Percentiles rank a stretch among this genome's conserved stretches.
Evolutionary conservation across 2,797 vertebrate genomes (phyloP).

Genomic region (Graptemys geographica): DNA sequence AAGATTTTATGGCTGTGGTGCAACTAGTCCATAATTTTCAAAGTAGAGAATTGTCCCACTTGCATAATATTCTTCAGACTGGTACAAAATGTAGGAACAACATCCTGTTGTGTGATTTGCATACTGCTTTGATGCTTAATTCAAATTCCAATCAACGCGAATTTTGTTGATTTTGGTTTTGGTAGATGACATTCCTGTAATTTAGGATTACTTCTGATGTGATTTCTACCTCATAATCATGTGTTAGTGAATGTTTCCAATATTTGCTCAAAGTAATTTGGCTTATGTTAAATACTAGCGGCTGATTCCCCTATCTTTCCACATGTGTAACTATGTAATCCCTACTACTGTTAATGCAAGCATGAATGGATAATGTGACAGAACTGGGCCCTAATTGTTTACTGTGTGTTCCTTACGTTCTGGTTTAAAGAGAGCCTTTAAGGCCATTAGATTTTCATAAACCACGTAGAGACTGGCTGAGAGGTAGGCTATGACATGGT

Average conservation of each 20-base stretch:
- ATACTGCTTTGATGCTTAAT: background rate
- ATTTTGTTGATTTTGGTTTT: background rate
- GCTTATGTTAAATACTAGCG: background rate
- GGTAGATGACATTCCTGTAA: rapidly evolving
- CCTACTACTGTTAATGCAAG: background rate
- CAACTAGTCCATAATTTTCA: background rate
- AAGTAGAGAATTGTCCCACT: background rate
- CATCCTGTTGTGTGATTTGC: background rate
- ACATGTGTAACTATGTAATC: background rate
- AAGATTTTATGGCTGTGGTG: background rate
- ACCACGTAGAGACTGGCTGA: background rate
- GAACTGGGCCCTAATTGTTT: background rate
- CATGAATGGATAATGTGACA: background rate
- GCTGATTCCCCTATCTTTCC: rapidly evolving
- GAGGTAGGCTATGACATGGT: background rate
- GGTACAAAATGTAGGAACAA: background rate
- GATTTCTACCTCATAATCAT: background rate
- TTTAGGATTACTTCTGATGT: background rate
- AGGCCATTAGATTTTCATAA: background rate
- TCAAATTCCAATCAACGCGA: background rate
- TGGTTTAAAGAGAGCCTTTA: background rate
- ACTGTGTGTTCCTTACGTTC: background rate
- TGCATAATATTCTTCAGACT: background rate
- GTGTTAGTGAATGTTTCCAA: background rate
- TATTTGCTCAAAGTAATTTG: background rate